These are phyloP conservation scores for Burhinus bistriatus DNA, from an alignment of 2,113 vertebrate species.

Conservation along the genomic window DNA sequence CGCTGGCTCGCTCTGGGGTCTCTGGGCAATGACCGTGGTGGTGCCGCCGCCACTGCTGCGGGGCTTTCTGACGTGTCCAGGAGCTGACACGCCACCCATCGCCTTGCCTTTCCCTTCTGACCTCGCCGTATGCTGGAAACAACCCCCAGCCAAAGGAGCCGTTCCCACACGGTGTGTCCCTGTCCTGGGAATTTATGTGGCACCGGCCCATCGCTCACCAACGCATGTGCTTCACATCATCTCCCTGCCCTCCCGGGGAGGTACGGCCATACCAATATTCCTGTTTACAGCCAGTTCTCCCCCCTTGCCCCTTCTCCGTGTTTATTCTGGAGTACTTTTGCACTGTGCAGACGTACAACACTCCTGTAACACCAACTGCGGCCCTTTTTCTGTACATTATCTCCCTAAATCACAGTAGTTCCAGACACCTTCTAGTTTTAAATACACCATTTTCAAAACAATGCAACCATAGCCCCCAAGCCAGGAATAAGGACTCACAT, in stretches of 20 bases:
- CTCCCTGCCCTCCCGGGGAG: background rate
- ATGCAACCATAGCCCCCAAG: background rate
- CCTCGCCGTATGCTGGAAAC: background rate
- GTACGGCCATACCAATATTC: no score
- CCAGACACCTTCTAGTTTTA: background rate
- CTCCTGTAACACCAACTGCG: background rate
- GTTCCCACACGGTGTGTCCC: accelerated
- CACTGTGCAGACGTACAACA: background rate
- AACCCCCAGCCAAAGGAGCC: background rate
- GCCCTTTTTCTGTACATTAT: background rate
- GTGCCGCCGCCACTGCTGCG: accelerated
- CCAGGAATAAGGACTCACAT: background rate
- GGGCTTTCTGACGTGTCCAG: background rate
- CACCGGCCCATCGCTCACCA: background rate
- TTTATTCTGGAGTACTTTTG: background rate
- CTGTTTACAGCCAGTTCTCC: background rate
- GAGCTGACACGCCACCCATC: background rate
- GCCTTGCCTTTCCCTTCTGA: background rate
- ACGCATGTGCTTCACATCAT: accelerated
- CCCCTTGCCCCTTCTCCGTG: background rate
- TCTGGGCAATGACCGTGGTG: background rate
- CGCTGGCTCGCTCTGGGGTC: background rate
- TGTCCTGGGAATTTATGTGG: background rate
- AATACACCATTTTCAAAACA: background rate
- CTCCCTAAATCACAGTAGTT: background rate